These are phyloP conservation scores for Acanthurus tractus DNA, from an alignment of 2,797 vertebrate species.

Conservation along the genomic window DNA sequence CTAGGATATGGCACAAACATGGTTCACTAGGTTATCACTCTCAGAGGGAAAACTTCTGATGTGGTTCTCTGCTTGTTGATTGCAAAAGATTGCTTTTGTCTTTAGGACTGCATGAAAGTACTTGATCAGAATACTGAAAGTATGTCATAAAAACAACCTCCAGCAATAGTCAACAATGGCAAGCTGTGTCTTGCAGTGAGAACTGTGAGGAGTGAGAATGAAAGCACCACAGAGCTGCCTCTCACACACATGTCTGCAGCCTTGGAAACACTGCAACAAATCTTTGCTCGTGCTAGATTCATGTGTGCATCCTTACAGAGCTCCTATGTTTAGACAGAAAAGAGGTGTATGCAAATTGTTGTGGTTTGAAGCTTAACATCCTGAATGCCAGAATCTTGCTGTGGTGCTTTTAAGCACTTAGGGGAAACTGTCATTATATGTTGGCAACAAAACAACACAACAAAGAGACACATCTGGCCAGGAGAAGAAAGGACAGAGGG, in stretches of 20 bases:
- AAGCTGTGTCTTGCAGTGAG: constrained; percentile 73
- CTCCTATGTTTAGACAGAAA: not conserved
- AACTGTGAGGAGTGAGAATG: constrained; percentile 35
- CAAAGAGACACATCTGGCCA: not conserved
- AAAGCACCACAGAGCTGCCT: constrained; percentile 57
- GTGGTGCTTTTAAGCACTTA: constrained; percentile 16
- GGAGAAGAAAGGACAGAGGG: not conserved
- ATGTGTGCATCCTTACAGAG: constrained; percentile 48
- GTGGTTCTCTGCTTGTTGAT: constrained; percentile 19
- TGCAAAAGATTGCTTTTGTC: constrained; percentile 14
- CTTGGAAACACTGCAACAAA: constrained; percentile 66
- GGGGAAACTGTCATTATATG: constrained; percentile 23
- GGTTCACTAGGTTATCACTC: constrained; percentile 11
- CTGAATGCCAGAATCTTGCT: constrained; percentile 10
- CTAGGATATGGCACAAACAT: constrained; percentile 8
- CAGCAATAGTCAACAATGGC: constrained; percentile 60
- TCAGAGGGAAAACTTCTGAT: constrained; percentile 36
- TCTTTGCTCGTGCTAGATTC: constrained; percentile 41
- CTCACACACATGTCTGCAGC: constrained; percentile 61
- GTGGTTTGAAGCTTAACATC: constrained; percentile 1
- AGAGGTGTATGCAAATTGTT: constrained; percentile 12
- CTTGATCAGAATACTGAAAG: constrained; percentile 63
- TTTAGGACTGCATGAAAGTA: constrained; percentile 46
- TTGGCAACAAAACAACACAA: constrained; percentile 12
- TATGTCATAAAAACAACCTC: constrained; percentile 57